Base-by-base conservation (phyloP, 2,797 vertebrate species). In the Leucoraja ocellata region DNA sequence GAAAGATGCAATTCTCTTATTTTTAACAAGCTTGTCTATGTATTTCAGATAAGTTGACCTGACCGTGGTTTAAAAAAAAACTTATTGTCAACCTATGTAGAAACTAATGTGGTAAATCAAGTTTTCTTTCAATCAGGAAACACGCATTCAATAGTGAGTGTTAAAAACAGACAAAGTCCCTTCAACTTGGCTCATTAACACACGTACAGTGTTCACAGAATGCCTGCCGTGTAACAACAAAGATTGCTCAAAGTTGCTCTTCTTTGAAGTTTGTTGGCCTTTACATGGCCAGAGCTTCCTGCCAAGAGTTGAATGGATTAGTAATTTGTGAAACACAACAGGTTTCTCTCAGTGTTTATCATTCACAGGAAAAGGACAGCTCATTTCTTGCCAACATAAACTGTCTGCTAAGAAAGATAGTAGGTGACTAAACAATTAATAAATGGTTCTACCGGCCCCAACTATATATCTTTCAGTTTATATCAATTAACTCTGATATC, bases 401-500 rank as follows among this genome's bases (percentile, higher is more conserved):
- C 73, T 28, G 71, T 92, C 90, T 92, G 90, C 39, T 92, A 63
- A 92, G 25, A 76, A 92, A 92, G 90, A 92, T 92, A 92, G 76
- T 92, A 76, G 76, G 90, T 92, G 90, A 92, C 90, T 88, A 92
- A 92, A 76, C 23, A 92, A 92, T 76, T 71, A 92, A 92, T 92
- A 92, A 73, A 92, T 91, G 68, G 71, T 5, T 76, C 90, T 92
- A 54, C 84, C 84, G 68, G 39, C 13, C 39, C 46, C 21, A 92
- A 46, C 28, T 74, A 54, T 54, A 76, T 74, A 92, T 76, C 71
- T 92, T 76, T 54, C 63, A 92, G 71, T 92, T 92, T 32, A 10
- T 68, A 46, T 76, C 76, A 54, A 25, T 92, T 92, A 74, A 74
- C 32, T 76, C 3, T 23, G 73, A 91, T 25, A 91, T 88, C 32